phyloP scores from a whole-genome alignment of 2,113 vertebrate species.

The Copsychus sechellarum region DNA sequence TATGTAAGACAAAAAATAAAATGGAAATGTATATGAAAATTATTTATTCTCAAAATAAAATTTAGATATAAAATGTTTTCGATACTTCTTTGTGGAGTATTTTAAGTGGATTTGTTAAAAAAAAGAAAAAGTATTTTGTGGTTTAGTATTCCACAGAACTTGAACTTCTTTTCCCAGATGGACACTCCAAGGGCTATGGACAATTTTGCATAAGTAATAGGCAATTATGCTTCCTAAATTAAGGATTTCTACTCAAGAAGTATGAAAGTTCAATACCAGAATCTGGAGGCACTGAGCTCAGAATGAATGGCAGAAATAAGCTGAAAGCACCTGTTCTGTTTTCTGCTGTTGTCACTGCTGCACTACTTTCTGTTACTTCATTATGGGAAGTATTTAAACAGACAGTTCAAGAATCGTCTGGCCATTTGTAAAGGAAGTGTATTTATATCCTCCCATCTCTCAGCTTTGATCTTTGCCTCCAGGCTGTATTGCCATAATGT shows the following conservation, averaged over 20 bases:
- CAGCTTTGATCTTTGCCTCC: slow-evolving; percentile 51
- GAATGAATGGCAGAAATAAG: slow-evolving; percentile 4
- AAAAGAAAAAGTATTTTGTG: background rate
- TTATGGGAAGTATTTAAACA: slow-evolving; percentile 53
- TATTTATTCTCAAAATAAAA: background rate
- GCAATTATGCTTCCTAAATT: background rate
- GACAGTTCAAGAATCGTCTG: slow-evolving; percentile 43
- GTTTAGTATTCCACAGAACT: background rate
- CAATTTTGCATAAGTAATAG: background rate
- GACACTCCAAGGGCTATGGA: background rate
- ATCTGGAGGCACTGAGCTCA: background rate
- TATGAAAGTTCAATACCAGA: background rate
- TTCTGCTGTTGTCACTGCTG: background rate
- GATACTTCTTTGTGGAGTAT: background rate
- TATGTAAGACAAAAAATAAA: background rate
- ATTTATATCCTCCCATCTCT: slow-evolving; percentile 53
- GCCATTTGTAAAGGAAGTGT: slow-evolving; percentile 33
- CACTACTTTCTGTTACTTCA: slow-evolving; percentile 17
- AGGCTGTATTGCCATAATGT: slow-evolving; percentile 27
- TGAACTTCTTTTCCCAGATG: background rate
- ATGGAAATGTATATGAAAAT: background rate
- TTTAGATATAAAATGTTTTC: background rate
- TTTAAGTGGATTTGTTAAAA: background rate
- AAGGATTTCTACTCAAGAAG: background rate
- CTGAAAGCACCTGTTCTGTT: background rate